These are phyloP conservation scores for Cardiocondyla obscurior DNA, from an alignment of 1,140 invertebrate genomes.

Conservation along the genomic window DNA sequence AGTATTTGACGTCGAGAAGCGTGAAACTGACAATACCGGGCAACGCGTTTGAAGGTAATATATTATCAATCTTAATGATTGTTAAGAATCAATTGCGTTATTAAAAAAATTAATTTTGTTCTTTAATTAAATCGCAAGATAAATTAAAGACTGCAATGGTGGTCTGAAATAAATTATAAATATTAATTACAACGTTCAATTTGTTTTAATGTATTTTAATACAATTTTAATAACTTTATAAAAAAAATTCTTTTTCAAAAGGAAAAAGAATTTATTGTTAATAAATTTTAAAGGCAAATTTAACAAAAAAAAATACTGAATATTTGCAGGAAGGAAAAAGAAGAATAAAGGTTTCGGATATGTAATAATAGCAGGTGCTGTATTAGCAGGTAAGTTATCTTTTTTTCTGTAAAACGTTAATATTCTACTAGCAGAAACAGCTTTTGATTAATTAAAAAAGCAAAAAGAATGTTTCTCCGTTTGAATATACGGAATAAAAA, in stretches of 20 bases:
- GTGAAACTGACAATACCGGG: conserved; percentile 82
- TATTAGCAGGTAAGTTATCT: conserved; percentile 86
- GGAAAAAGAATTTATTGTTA: not conserved
- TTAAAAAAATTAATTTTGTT: not conserved
- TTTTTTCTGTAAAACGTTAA: not conserved
- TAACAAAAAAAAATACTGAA: too few relatives aligned
- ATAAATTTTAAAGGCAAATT: too few relatives aligned
- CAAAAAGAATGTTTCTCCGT: not conserved
- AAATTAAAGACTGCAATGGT: too few relatives aligned
- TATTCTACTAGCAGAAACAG: not conserved
- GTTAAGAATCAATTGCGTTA: not conserved
- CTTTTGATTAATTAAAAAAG: not conserved
- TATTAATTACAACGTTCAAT: too few relatives aligned
- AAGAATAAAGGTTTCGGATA: conserved; percentile 82
- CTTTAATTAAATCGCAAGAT: not conserved
- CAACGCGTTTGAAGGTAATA: conserved; percentile 80
- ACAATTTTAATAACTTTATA: not conserved
- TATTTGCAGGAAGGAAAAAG: conserved; percentile 82
- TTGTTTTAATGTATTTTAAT: too few relatives aligned
- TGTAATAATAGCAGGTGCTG: conserved; percentile 86
- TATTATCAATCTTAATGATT: not conserved
- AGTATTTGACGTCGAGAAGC: conserved; percentile 80
- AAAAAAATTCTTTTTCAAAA: not conserved
- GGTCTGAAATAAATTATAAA: not conserved
- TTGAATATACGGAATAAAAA: not conserved